These are phyloP conservation scores for Dryomyza anilis DNA, from an alignment of 2,888 invertebrate species.

Conservation along the genomic window DNA sequence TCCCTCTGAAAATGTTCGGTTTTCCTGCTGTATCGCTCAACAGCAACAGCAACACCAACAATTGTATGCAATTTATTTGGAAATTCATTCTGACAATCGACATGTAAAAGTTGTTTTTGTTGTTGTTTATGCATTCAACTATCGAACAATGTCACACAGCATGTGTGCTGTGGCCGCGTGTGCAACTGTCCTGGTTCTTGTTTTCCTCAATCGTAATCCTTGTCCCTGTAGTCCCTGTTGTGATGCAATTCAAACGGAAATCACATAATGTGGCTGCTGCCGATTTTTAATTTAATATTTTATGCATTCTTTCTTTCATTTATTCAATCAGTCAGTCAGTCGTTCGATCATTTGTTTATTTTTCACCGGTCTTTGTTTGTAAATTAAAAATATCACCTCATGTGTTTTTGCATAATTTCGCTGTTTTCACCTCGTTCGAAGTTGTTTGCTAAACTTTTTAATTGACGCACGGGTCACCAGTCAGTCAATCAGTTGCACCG, in stretches of 20 bases:
- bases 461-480: conserved; percentile 24
- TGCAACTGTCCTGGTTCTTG: conserved; percentile 30
- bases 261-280: neutral
- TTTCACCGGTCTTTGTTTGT: conserved; percentile 24
- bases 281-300: neutral
- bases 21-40: neutral
- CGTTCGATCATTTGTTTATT: neutral
- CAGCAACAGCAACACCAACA: too few species aligned
- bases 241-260: neutral
- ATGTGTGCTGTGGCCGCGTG: neutral
- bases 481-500: too few species aligned
- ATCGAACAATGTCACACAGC: too few species aligned
- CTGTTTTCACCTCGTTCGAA: conserved; percentile 20
- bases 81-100: conserved; percentile 23
- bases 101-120: neutral
- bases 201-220: too few species aligned
- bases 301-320: neutral
- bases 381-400: conserved; percentile 54
- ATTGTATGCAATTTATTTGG: conserved; percentile 16
- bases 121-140: neutral
- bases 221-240: neutral
- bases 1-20: neutral
- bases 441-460: conserved; percentile 34
- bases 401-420: conserved; percentile 46
- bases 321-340: conserved; percentile 16